Base-by-base conservation (phyloP, 2,888 invertebrate species). In the Synergus gifuensis region DNA sequence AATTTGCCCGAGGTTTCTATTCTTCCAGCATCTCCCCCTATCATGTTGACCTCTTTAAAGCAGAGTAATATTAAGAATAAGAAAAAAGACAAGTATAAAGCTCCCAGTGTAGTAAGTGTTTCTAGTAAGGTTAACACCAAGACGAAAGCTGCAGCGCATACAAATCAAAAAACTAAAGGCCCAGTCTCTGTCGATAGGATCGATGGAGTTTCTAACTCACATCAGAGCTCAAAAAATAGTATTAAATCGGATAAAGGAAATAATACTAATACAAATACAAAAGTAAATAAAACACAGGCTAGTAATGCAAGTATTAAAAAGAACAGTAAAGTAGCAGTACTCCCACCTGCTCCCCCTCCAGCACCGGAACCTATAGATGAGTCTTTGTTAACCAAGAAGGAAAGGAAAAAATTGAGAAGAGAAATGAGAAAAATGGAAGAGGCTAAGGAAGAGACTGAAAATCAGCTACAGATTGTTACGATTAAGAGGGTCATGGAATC, bases 401-500 rank as follows among this genome's bases (percentile, higher is more conserved):
- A 92, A 66, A 84, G 90, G 8, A 90, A 91, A 62, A 91, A 90
- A 81, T 86, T 92, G 78, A 87, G 88, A 76, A 90, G 91, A 14
- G 91, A 91, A 83, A 89, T 90, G 85, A 91, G 89, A 82, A 92
- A 90, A 83, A 86, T 90, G 85, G 91, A 92, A 83, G 91, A 90
- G 77, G 87, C 89, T 79, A 89, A 88, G 86, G 90, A 84, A 84
- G 85, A 84, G 81, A 88, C 86, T 84, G 90, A 89, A 80, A 88
- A 85, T 62, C 90, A 90, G 64, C 89, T 90, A 7, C 91, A 92
- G 79, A 91, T 92, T 49, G 96, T 96, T 2, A 96, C 96, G 8
- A 96, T 96, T 81, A 94, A 95, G 81, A 92, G 96, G 76, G 94
- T 96, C 2, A 94, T 95, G 91, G 94, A 95, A 84, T 95, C 95